Conservation (phyloP, 2,888 invertebrate species). For the Drosophila dives region DNA sequence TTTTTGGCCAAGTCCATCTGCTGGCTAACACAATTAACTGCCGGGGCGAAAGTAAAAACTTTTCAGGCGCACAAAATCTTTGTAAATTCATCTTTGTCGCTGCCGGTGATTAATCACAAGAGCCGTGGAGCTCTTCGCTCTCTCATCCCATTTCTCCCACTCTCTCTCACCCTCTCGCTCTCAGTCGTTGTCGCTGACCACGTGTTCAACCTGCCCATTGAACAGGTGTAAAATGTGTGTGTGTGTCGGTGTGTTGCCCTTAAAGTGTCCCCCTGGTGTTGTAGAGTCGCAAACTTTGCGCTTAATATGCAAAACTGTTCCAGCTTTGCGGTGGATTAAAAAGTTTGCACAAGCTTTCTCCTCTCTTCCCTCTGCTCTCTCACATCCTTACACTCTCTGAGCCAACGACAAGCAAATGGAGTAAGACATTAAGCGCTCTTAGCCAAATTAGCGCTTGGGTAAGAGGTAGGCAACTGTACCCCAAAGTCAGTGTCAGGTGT, state of each 20-base stretch:
- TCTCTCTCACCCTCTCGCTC: not conserved
- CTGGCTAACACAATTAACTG: slow-evolving; percentile 78
- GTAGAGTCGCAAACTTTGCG: slow-evolving; percentile 71
- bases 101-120: slow-evolving; percentile 77
- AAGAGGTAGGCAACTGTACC: slow-evolving; percentile 50
- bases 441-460: slow-evolving; percentile 61
- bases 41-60: slow-evolving; percentile 70
- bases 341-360: slow-evolving; percentile 68
- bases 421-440: slow-evolving; percentile 79
- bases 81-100: slow-evolving; percentile 80
- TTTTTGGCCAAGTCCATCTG: slow-evolving; percentile 58
- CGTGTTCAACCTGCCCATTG: slow-evolving; percentile 65
- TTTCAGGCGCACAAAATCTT: slow-evolving; percentile 70
- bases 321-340: slow-evolving; percentile 82
- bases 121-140: slow-evolving; percentile 17
- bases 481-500: slow-evolving; percentile 11
- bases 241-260: slow-evolving; percentile 32
- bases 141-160: not conserved
- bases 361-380: not conserved
- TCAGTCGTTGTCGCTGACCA: slow-evolving; percentile 20
- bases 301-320: slow-evolving; percentile 80
- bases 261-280: slow-evolving; percentile 75
- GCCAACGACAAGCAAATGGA: slow-evolving; percentile 68
- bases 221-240: slow-evolving; percentile 68
- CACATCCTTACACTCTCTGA: not conserved